These are phyloP conservation scores for Acanthochromis polyacanthus DNA, from an alignment of 2,113 vertebrate genomes.

Conservation along the genomic window DNA sequence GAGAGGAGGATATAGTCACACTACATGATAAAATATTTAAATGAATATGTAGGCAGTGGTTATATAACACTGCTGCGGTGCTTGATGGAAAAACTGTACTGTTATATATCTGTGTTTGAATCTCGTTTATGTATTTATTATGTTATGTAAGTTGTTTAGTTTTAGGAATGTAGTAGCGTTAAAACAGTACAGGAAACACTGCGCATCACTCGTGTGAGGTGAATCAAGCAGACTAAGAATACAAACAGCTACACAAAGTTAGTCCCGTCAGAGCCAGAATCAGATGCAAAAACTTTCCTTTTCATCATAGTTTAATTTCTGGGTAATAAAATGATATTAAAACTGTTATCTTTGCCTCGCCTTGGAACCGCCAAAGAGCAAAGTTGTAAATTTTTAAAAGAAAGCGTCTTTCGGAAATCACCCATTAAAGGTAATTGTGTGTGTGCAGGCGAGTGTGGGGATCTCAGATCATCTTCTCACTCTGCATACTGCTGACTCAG, in stretches of 20 bases:
- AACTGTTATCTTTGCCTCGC: neutral
- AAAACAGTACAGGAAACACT: too few relatives aligned
- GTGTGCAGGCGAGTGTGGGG: neutral
- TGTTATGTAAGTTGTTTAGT: neutral
- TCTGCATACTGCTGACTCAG: constrained; percentile 45
- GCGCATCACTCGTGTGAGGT: too few relatives aligned
- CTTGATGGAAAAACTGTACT: neutral
- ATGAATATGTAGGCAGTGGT: neutral
- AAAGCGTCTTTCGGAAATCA: neutral
- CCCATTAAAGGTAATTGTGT: constrained; percentile 3
- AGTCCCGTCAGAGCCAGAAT: neutral
- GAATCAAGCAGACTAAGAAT: neutral
- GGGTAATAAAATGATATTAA: constrained; percentile 10
- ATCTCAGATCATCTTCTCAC: constrained; percentile 8
- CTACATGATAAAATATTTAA: neutral
- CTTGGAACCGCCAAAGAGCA: neutral
- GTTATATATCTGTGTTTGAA: neutral
- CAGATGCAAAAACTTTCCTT: neutral
- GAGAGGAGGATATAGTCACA: neutral
- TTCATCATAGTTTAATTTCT: neutral
- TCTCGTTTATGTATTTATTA: neutral
- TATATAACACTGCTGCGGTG: neutral
- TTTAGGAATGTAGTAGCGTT: too few relatives aligned
- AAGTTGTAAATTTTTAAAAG: constrained; percentile 9
- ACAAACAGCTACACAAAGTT: neutral